Evolutionary conservation across 37 sponge, comb jelly and placozoan species (phyloP).

Genomic region (Crambe crambe): DNA sequence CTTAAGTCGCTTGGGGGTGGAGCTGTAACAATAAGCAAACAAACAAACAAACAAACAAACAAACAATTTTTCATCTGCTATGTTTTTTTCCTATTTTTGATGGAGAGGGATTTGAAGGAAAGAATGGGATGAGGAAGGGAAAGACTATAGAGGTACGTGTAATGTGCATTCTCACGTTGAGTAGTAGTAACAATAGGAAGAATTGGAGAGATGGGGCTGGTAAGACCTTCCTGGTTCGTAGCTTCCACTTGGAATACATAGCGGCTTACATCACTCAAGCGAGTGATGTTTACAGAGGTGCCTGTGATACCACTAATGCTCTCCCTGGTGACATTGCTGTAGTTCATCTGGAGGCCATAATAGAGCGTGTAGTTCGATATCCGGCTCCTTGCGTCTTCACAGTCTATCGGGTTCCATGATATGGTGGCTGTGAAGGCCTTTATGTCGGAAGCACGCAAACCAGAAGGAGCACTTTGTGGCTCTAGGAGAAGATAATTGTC

Average conservation of each 20-base stretch:
- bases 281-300: not conserved
- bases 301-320: not conserved
- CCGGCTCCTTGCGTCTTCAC: not conserved
- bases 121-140: no score
- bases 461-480: not conserved
- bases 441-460: not conserved
- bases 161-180: not conserved
- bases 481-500: no score
- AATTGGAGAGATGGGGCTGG: not conserved
- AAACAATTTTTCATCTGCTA: no score
- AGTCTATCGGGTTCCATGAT: not conserved
- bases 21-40: no score
- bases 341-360: not conserved
- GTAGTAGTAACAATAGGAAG: not conserved
- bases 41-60: no score
- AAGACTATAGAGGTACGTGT: no score
- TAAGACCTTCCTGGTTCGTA: not conserved
- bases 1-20: not conserved
- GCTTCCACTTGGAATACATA: not conserved
- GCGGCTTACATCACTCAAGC: not conserved
- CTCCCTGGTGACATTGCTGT: not conserved
- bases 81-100: no score
- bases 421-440: not conserved
- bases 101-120: no score
- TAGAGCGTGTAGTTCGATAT: not conserved